Conservation (phyloP, 2,113 vertebrate genomes). For the Ciconia boyciana region DNA sequence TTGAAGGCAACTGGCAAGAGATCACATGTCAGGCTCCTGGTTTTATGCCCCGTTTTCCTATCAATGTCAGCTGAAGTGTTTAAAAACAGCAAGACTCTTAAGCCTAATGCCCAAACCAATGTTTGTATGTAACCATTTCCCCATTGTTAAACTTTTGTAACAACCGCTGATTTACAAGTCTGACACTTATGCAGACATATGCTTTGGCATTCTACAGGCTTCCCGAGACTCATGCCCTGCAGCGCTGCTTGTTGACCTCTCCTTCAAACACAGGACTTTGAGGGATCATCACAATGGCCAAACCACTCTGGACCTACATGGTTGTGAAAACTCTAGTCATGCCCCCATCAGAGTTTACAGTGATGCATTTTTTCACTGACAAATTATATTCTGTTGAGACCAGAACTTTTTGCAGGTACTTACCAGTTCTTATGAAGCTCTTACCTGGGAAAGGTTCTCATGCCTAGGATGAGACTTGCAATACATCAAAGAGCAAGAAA, state of each 20-base stretch:
- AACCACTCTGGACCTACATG: background rate
- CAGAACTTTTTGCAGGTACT: background rate
- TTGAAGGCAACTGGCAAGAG: slow-evolving; percentile 31
- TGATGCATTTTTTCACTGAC: background rate
- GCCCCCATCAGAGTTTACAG: background rate
- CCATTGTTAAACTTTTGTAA: slow-evolving; percentile 10
- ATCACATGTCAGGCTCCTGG: background rate
- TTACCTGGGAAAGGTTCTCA: background rate
- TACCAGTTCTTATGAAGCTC: background rate
- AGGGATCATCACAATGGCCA: background rate
- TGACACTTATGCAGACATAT: background rate
- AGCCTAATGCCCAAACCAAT: background rate
- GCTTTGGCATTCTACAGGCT: background rate
- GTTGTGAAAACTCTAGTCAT: background rate
- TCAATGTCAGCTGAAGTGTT: background rate
- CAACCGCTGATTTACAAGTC: slow-evolving; percentile 38
- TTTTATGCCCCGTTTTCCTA: background rate
- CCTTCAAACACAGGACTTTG: background rate
- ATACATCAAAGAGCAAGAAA: background rate
- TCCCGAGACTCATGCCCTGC: background rate
- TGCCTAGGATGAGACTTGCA: background rate
- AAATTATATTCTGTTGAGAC: background rate
- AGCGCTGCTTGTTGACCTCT: background rate
- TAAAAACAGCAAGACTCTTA: slow-evolving; percentile 23
- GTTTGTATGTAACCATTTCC: slow-evolving; percentile 4